Base-by-base conservation (phyloP, 1,140 invertebrate genomes). In the Megathymus violae region DNA sequence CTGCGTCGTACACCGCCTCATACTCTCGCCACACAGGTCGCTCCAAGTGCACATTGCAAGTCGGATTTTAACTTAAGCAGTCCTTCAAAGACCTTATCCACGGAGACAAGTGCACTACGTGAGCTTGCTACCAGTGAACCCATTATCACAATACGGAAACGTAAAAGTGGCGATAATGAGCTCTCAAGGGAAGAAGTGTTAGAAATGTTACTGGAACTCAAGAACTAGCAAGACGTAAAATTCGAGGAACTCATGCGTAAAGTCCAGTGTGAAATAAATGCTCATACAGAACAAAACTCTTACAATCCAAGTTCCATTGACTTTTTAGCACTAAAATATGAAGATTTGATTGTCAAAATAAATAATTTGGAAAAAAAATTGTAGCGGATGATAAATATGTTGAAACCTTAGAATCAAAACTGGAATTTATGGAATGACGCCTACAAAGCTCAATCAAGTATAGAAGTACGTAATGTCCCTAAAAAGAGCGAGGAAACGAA, bases 381-480 rank as follows among this genome's bases (percentile, higher is more conserved):
- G 1, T 13, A 14, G 11, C 22, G 4, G 46, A 48, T 15, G 4
- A 36, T 0, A 56, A 44, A 11, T 43, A 56, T 44, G 44, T 56
- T n/a, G 7, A 11, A n/a, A 16, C 38, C 7, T 9, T 56, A 4
- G 52, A 56, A 22, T 2, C 7, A 0, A 56, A 27, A 17, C 11
- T 56, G 6, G 27, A 70, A 9, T n/a, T 9, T 3, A 38, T 61
- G n/a, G 58, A 61, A 16, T 13, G 25, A 27, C n/a, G 13, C 13
- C 9, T 50, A 5, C 46, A 15, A 0, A 48, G 36, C 5, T 25
- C 44, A 9, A 61, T 25, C 44, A 9, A 61, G 44, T 10, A n/a
- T 61, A 10, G 58, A 61, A 13, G 19, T 47, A 14, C 58, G 58
- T 4, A 61, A 61, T 27, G 13, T 60, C 3, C 58, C 58, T 1